Evolutionary conservation across 1,140 invertebrate genomes (phyloP), one percentile per base, ranked within the genome.

Genomic region (Neodiprion lecontei): DNA sequence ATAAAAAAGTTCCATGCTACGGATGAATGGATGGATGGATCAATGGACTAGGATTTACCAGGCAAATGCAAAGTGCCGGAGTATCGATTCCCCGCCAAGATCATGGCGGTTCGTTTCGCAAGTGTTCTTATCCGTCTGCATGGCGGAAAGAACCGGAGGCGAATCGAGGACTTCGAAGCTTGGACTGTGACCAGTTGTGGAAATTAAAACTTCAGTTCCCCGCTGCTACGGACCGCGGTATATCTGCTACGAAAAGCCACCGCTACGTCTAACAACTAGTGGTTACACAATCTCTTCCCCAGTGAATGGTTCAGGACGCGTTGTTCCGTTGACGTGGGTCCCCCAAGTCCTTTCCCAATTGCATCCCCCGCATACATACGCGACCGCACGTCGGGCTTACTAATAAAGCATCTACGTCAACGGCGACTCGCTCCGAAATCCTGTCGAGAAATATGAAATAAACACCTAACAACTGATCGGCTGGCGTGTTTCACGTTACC

Each of bases 281-380:
- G 17, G 17, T 21, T 21, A 21, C 17, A 21, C 50, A n/a, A 10
- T 11, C n/a, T 53, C n/a, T 14, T 53, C 50, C 10, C 17, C 10
- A 53, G 50, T 53, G 50, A 53, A 53, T 53, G 17, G 50, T 21
- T 53, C 50, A n/a, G 21, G 47, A 74, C 76, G 75, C 76, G 81
- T 83, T 83, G 80, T 84, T 82, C 82, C 84, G 84, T 82, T 82
- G 80, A 84, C 82, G 79, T 78, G 81, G 79, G 78, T 83, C 74
- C 77, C 80, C 78, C 74, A 53, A 53, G 50, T 80, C 78, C 12
- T 66, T n/a, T 67, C 23, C 28, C 67, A 53, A 21, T 14, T 17
- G 9, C 28, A 21, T 69, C 61, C 12, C 53, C 28, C 17, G 1
- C 17, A 21, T 21, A 21, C 17, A 21, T 21, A 21, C 17, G 17